phyloP scores from a whole-genome alignment of 2,113 vertebrate species.

The Sinocyclocheilus grahami region DNA sequence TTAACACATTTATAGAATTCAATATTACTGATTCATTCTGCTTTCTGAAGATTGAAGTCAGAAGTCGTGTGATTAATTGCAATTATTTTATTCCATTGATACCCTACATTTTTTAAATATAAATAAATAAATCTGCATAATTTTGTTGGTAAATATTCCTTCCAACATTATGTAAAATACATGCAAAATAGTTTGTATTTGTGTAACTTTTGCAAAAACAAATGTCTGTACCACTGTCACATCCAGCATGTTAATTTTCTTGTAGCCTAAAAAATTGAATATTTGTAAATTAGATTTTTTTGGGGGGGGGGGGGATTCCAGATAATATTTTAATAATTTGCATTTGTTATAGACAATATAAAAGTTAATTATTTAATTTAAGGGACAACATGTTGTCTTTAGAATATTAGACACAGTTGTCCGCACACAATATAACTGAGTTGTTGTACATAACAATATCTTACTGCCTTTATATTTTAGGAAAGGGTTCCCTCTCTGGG shows the following conservation, averaged over 20 bases:
- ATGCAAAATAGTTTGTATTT: not conserved
- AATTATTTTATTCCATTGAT: not conserved
- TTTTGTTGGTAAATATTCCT: not conserved
- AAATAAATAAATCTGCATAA: not conserved
- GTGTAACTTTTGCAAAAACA: not conserved
- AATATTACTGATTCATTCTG: too few relatives aligned
- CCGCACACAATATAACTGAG: not conserved
- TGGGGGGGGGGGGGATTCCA: too few relatives aligned
- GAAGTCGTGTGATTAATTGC: not conserved
- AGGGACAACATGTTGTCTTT: not conserved
- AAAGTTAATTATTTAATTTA: not conserved
- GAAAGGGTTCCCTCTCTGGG: not conserved
- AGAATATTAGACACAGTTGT: not conserved
- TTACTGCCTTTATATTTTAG: not conserved
- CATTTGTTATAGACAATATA: not conserved
- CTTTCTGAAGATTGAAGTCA: too few relatives aligned
- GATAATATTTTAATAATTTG: not conserved
- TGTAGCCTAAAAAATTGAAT: not conserved
- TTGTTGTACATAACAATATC: not conserved
- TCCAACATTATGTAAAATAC: not conserved
- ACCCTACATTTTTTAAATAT: not conserved
- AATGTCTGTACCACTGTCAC: not conserved
- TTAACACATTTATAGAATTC: too few relatives aligned
- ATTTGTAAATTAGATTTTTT: not conserved
- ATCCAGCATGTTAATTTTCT: not conserved